phyloP scores from a whole-genome alignment of 2,113 vertebrate genomes.

The Irena cyanogastra region DNA sequence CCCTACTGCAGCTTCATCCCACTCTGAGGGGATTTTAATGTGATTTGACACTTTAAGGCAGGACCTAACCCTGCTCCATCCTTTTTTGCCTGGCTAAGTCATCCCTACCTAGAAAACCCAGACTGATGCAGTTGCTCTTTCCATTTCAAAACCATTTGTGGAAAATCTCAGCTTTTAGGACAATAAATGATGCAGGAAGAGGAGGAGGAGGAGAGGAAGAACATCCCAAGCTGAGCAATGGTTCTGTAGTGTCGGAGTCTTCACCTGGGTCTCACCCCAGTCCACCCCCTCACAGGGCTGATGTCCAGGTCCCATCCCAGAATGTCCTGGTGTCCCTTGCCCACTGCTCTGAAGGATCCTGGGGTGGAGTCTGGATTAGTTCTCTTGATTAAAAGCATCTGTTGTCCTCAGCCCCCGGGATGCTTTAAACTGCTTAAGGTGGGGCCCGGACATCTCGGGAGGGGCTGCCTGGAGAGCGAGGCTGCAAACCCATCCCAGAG shows the following conservation, averaged over 20 bases:
- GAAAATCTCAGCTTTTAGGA: not conserved
- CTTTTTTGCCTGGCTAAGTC: not conserved
- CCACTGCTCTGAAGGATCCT: accelerated
- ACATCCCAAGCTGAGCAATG: not conserved
- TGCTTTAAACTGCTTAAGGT: slow-evolving; percentile 7
- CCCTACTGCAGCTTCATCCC: not conserved
- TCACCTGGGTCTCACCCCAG: not conserved
- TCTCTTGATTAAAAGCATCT: not conserved
- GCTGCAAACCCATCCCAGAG: not conserved
- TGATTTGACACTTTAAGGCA: not conserved
- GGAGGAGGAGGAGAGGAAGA: not conserved
- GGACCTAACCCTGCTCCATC: not conserved
- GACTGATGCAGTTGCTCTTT: not conserved
- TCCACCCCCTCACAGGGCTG: not conserved
- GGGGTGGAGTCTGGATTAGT: not conserved
- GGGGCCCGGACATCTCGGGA: not conserved
- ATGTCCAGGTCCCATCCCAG: not conserved
- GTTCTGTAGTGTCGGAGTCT: not conserved
- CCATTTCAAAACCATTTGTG: not conserved
- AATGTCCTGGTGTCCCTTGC: not conserved
- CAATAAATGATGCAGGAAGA: not conserved
- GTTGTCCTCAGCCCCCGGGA: not conserved
- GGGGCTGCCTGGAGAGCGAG: not conserved
- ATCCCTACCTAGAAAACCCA: accelerated
- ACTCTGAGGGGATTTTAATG: not conserved